These are phyloP conservation scores for Sciaenops ocellatus DNA, from an alignment of 2,797 vertebrate genomes.

Conservation along the genomic window DNA sequence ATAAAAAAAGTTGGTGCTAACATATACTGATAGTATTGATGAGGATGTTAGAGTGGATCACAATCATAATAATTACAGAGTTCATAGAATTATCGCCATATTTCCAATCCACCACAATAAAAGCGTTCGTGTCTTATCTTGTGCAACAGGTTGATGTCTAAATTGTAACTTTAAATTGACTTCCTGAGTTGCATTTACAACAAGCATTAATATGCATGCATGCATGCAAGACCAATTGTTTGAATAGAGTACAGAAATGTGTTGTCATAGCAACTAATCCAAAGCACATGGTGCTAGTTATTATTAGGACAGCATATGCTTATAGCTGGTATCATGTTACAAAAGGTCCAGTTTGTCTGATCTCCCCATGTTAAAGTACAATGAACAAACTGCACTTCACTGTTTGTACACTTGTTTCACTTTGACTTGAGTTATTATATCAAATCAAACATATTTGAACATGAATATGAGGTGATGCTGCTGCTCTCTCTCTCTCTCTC, in stretches of 20 bases:
- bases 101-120: neutral
- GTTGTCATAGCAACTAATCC: conserved; percentile 77
- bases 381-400: neutral
- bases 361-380: conserved; percentile 29
- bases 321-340: conserved; percentile 82
- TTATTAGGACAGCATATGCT: conserved; percentile 84
- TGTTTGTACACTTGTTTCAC: neutral
- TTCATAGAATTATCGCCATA: too few species aligned
- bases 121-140: neutral
- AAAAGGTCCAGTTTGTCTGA: conserved; percentile 49
- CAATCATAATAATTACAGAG: neutral
- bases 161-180: neutral
- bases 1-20: neutral
- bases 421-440: neutral
- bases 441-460: neutral
- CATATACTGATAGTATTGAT: neutral
- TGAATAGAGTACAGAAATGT: conserved; percentile 58
- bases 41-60: neutral
- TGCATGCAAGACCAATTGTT: conserved; percentile 36
- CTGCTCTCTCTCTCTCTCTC: neutral
- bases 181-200: neutral
- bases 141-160: neutral
- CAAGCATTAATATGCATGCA: conserved; percentile 9
- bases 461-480: conserved; percentile 2
- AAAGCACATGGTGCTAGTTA: conserved; percentile 80